Percentiles rank a stretch among this genome's conserved stretches.
Evolutionary conservation across 2,797 vertebrate genomes (phyloP).

Genomic region (Toxotes lorentzi): DNA sequence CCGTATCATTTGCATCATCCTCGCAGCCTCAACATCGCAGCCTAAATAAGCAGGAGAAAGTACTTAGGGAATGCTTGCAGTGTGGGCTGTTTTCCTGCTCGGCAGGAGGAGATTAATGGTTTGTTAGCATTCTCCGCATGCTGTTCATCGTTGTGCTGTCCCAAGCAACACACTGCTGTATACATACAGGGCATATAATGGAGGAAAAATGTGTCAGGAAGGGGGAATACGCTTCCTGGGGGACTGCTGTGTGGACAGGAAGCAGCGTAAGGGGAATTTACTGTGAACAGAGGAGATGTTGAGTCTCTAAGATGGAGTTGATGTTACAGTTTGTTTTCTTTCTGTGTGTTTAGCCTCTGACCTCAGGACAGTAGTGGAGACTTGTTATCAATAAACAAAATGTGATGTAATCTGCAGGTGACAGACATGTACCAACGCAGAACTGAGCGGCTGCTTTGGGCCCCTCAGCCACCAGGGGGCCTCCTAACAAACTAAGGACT

Average conservation of each 20-base stretch:
- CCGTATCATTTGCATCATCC: conserved; percentile 36
- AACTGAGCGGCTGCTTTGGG: background rate
- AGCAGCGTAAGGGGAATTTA: conserved; percentile 24
- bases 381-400: conserved; percentile 9
- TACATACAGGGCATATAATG: conserved; percentile 50
- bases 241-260: conserved; percentile 5
- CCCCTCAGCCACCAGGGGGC: background rate
- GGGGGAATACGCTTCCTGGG: conserved; percentile 8
- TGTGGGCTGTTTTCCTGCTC: conserved; percentile 42
- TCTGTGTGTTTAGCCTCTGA: conserved; percentile 28
- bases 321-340: conserved; percentile 32
- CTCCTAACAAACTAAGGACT: background rate
- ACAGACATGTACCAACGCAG: background rate
- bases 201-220: conserved; percentile 52
- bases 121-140: conserved; percentile 66
- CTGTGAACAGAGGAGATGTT: conserved; percentile 21
- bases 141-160: conserved; percentile 51
- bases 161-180: conserved; percentile 46
- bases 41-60: conserved; percentile 37
- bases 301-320: conserved; percentile 2
- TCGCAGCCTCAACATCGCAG: background rate
- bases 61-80: conserved; percentile 45
- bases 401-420: background rate
- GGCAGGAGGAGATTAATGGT: conserved; percentile 64
- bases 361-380: conserved; percentile 16